Conservation (phyloP, 2,797 vertebrate genomes). For the Rousettus madagascariensis region DNA sequence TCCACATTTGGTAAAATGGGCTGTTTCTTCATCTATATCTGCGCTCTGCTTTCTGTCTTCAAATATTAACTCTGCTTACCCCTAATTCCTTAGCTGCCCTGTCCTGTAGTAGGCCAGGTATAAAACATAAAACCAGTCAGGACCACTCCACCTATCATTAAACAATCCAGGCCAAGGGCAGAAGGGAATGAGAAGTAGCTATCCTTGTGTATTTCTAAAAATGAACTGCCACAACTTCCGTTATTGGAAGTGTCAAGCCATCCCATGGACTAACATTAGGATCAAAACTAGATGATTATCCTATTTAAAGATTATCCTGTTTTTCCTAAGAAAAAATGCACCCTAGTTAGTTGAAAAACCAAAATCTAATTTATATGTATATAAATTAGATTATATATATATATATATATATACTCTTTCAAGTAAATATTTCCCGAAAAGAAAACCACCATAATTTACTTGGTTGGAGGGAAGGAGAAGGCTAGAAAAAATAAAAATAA, state of each 20-base stretch:
- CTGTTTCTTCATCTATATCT: not conserved
- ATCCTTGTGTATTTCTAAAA: slow-evolving; percentile 46
- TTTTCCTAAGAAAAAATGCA: slow-evolving; percentile 38
- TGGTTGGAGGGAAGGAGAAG: not conserved
- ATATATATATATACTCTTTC: not conserved
- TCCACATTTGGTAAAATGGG: not conserved
- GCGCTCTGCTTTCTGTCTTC: not conserved
- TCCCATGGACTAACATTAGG: slow-evolving; percentile 40
- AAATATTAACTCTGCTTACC: not conserved
- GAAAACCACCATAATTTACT: slow-evolving; percentile 28
- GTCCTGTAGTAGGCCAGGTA: not conserved
- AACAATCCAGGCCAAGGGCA: not conserved
- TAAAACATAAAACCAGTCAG: not conserved
- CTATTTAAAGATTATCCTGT: slow-evolving; percentile 32
- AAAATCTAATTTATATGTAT: slow-evolving; percentile 16
- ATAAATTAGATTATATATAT: not conserved
- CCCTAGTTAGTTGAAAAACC: slow-evolving; percentile 29
- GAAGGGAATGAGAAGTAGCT: not conserved
- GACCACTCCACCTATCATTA: not conserved
- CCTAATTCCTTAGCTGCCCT: not conserved
- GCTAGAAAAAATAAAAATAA: slow-evolving; percentile 51
- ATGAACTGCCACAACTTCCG: slow-evolving; percentile 28
- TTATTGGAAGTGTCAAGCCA: slow-evolving; percentile 44
- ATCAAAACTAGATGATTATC: slow-evolving; percentile 70
- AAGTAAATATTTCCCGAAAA: slow-evolving; percentile 45